A percentile compares a stretch with the other conserved stretches of the same genome.
Conservation (phyloP, 2,888 invertebrate species). For the Venustoraphidia nigricollis region DNA sequence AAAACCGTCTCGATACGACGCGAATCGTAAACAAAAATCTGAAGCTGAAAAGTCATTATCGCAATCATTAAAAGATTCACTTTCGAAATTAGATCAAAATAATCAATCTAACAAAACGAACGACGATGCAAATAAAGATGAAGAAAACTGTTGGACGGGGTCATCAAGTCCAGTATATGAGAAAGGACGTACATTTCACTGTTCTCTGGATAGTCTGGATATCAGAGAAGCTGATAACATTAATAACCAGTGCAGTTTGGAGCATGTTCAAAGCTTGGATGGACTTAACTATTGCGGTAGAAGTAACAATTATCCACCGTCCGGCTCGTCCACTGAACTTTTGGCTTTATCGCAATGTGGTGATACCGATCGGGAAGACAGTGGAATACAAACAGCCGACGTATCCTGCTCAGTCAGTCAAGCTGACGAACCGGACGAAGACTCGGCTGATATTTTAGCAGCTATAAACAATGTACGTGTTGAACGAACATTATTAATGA, state of each 20-base stretch:
- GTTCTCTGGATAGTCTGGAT: slow-evolving; percentile 47
- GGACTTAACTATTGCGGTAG: slow-evolving; percentile 33
- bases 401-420: slow-evolving; percentile 60
- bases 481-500: slow-evolving; percentile 4
- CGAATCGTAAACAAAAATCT: background rate
- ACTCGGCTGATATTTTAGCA: slow-evolving; percentile 18
- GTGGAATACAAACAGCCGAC: slow-evolving; percentile 64
- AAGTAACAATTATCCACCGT: slow-evolving; percentile 32
- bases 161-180: slow-evolving; percentile 30
- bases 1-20: background rate
- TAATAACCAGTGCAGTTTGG: slow-evolving; percentile 32
- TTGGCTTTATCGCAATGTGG: slow-evolving; percentile 34
- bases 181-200: slow-evolving; percentile 14
- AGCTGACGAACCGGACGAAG: slow-evolving; percentile 55
- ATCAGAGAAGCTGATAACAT: slow-evolving; percentile 35
- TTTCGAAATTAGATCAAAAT: slow-evolving; percentile 2
- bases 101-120: slow-evolving; percentile 14
- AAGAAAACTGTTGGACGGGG: slow-evolving; percentile 14
- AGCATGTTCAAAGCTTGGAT: slow-evolving; percentile 47
- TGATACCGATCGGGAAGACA: slow-evolving; percentile 60
- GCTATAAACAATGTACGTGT: slow-evolving; percentile 15
- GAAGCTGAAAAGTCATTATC: background rate
- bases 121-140: background rate
- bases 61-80: background rate
- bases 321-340: slow-evolving; percentile 40